These are phyloP conservation scores for Piezodorus guildinii DNA, from an alignment of 1,140 invertebrate genomes.

Conservation along the genomic window DNA sequence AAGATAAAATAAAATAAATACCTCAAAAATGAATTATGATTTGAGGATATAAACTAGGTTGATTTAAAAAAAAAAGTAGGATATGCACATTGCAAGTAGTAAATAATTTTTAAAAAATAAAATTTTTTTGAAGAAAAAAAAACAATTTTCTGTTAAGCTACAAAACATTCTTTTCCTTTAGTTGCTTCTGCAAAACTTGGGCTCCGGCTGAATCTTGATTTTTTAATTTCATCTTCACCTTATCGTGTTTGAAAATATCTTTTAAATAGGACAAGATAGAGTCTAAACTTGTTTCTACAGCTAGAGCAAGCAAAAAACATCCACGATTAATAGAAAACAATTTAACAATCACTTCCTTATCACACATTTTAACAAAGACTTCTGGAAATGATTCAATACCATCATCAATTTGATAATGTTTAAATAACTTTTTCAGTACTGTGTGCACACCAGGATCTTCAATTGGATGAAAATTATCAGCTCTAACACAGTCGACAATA, in stretches of 20 bases:
- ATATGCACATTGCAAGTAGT: too few species aligned
- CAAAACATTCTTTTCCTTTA: not conserved
- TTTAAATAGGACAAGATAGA: slow-evolving; percentile 6
- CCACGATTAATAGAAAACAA: slow-evolving; percentile 17
- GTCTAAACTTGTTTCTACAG: slow-evolving; percentile 5
- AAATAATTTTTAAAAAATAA: too few species aligned
- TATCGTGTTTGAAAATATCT: not conserved
- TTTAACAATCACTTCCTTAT: slow-evolving; percentile 9
- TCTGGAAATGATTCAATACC: slow-evolving; percentile 7
- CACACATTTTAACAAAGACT: not conserved
- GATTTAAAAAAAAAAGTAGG: too few species aligned
- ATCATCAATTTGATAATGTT: slow-evolving; percentile 41
- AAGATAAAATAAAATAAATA: too few species aligned
- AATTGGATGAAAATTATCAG: slow-evolving; percentile 39
- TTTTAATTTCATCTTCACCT: not conserved
- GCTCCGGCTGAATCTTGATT: not conserved
- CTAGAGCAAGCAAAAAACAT: slow-evolving; percentile 15
- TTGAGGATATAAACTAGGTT: too few species aligned
- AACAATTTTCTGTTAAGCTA: too few species aligned
- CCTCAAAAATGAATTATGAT: too few species aligned
- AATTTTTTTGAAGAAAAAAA: too few species aligned
- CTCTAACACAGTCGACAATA: slow-evolving; percentile 36
- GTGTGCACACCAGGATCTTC: slow-evolving; percentile 71
- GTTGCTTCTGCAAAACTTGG: not conserved
- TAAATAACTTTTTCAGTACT: slow-evolving; percentile 66